Base-by-base conservation (phyloP, 1,140 invertebrate genomes). In the Druon quercuslanigerum region DNA sequence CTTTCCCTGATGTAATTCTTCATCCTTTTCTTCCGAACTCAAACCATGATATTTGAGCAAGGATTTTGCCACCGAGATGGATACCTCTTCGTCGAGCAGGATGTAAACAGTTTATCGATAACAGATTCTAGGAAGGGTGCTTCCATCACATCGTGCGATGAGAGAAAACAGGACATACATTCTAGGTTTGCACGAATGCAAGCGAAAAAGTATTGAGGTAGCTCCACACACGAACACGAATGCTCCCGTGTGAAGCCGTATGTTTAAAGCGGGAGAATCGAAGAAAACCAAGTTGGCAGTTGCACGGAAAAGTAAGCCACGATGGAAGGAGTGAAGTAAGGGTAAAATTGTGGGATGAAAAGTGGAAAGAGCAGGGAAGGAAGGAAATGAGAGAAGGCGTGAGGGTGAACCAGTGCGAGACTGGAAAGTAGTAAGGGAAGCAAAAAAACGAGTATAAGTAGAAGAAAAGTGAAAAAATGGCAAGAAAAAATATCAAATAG, bases 311-410 rank as follows among this genome's bases (percentile, higher is more conserved):
- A 20, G 60, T 25, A 25, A 20, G 40, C 60, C 60, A 70, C 20
- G 40, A 8, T 70, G 20, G 16, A 12, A 20, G 33, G 40, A 20
- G 16, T 40, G 60, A 70, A 40, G 14, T 16, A 20, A 70, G 19
- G 40, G 60, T 70, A 72, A 60, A 51, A 79, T 76, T 77, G 79
- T 70, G 73, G 52, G 77, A 79, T 66, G 51, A 33, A 60, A 8
- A 74, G 17, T 50, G 51, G 46, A 50, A 33, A 14, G 46, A 20
- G 5, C 12, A 77, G 17, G 57, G 19, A 6, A 20, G 52, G 40
- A 46, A 73, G 46, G 60, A 46, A 57, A 54, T 14, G 52, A 13
- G 40, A 46, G 40, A 46, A 46, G 40, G 8, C 40, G 40, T 3
- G 14, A 14, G 50, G 50, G n/a, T n/a, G 50, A 51, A 3, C 1